phyloP scores from a whole-genome alignment of 2,797 vertebrate species.

The Neomorphus geoffroyi region DNA sequence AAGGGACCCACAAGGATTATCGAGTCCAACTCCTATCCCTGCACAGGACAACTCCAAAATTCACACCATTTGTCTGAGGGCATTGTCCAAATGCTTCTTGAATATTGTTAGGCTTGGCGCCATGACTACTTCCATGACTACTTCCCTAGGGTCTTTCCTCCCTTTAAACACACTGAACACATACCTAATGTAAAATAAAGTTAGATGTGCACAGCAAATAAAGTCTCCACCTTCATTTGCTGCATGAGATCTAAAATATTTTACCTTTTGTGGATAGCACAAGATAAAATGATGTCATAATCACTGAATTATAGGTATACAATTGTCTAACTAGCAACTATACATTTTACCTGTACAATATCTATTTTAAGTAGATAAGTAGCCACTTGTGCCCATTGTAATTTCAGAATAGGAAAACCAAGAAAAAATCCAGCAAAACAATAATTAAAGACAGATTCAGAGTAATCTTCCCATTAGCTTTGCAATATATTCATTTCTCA shows the following conservation, averaged over 20 bases:
- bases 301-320: not conserved
- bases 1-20: no score
- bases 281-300: not conserved
- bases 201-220: not conserved
- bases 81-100: no score
- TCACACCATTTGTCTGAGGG: no score
- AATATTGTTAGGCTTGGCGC: no score
- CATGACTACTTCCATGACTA: no score
- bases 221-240: not conserved
- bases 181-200: not conserved
- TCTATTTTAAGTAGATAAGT: constrained; percentile 40
- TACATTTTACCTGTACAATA: not conserved
- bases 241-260: not conserved
- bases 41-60: no score
- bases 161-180: not conserved
- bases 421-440: constrained; percentile 30
- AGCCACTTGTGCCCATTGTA: constrained; percentile 25
- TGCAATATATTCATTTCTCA: not conserved
- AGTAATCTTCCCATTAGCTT: not conserved
- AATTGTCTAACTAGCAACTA: not conserved
- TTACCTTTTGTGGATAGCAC: not conserved
- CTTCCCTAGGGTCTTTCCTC: not conserved
- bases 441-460: not conserved
- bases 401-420: constrained; percentile 12
- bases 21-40: no score